Evolutionary conservation across 2,797 vertebrate genomes (phyloP), one percentile per base, ranked within the genome.

Genomic region (Thalassophryne amazonica): DNA sequence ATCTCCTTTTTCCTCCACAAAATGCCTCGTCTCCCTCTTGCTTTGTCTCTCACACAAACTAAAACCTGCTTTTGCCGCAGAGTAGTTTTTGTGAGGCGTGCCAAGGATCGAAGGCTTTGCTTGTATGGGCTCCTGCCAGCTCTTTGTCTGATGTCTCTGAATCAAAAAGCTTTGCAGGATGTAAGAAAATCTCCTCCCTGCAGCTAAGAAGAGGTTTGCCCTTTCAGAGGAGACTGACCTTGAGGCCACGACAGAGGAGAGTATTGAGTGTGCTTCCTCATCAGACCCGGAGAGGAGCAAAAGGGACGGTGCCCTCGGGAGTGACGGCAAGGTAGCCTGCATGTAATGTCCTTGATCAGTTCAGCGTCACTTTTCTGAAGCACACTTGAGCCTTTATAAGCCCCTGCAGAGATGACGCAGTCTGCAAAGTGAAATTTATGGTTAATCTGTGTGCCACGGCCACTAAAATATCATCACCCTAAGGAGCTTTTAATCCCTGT

Each of bases 161-260:
- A 52, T 57, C 5, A 38, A 40, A 32, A 69, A 35, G 23, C 16
- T 36, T 34, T 34, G 49, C 22, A 2, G 33, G 47, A 43, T 42
- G 20, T 47, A 23, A 34, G 7, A 53, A 41, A 49, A 11, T 5
- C 7, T 5, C 2, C 33, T 47, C 36, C 50, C 54, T 29, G 29
- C 83, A 91, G 90, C 79, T 22, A 84, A 87, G 62, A 86, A 88
- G 59, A 81, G 73, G 50, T 58, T 69, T 19, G 74, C 78, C 3
- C 34, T 85, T 60, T 84, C 86, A 7, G 82, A 87, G 18, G 81
- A 82, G 51, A 80, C 74, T 9, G 81, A 87, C 73, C 67, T 85
- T 57, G 86, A 85, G 28, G 81, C 45, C 62, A 83, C 76, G 6
- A 86, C 85, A 35, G 88, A 90, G 66, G 87, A 85, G 55, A 89